Evolutionary conservation across 2,113 vertebrate genomes (phyloP).

Genomic region (Dipodomys stephensi): DNA sequence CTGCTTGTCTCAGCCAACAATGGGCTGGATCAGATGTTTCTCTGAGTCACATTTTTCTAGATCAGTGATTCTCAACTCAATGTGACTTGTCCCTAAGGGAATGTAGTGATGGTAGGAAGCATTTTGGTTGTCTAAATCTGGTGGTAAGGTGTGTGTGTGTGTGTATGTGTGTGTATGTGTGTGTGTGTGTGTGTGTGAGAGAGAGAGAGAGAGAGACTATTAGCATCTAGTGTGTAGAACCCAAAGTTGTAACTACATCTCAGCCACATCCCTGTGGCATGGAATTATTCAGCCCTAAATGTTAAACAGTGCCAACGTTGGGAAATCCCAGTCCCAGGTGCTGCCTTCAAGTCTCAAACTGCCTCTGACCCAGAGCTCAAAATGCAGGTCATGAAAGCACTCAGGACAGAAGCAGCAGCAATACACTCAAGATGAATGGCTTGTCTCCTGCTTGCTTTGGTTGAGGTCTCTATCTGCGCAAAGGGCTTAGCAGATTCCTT

Average conservation of each 20-base stretch:
- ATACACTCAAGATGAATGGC: neutral
- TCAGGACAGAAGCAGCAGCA: neutral
- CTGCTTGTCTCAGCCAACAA: neutral
- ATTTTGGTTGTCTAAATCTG: neutral
- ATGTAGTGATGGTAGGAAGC: neutral
- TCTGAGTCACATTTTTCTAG: neutral
- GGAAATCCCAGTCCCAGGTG: neutral
- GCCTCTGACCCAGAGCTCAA: neutral
- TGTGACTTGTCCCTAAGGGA: neutral
- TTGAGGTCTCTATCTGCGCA: constrained; percentile 31
- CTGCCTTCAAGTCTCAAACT: neutral
- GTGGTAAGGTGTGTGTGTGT: too few relatives aligned
- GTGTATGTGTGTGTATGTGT: too few relatives aligned
- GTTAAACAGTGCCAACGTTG: neutral
- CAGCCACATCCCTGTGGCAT: too few relatives aligned
- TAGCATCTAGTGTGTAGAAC: neutral
- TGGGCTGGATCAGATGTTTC: neutral
- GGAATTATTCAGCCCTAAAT: neutral
- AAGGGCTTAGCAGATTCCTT: neutral
- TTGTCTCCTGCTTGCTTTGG: neutral
- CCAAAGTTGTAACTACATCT: neutral
- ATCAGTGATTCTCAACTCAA: neutral
- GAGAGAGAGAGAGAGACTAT: neutral
- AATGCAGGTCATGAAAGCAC: neutral
- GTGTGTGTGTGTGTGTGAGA: too few relatives aligned